These are phyloP conservation scores for Aplidium turbinatum DNA, from an alignment of 23 tunicate genomes.

Conservation along the genomic window DNA sequence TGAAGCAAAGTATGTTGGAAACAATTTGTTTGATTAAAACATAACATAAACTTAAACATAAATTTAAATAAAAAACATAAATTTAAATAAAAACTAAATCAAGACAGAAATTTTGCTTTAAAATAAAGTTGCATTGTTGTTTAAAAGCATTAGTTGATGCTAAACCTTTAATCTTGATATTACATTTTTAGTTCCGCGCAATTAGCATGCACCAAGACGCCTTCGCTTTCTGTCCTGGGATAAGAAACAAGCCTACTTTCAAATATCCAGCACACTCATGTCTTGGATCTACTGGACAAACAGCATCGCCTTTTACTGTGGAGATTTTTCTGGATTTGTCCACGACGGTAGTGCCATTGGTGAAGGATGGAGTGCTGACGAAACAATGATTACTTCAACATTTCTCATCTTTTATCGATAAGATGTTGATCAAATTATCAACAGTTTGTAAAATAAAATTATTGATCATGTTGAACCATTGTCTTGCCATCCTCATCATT, in stretches of 20 bases:
- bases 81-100: too few relatives aligned
- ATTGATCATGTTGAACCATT: too few relatives aligned
- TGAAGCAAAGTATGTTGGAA: too few relatives aligned
- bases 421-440: background rate
- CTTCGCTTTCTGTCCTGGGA: conserved; percentile 22
- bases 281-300: conserved; percentile 16
- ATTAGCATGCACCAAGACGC: conserved; percentile 12
- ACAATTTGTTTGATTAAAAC: too few relatives aligned
- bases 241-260: background rate
- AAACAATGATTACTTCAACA: conserved; percentile 3
- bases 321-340: background rate
- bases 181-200: conserved; percentile 18
- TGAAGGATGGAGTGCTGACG: conserved; percentile 18
- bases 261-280: conserved; percentile 5
- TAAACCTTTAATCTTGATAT: too few relatives aligned
- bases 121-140: too few relatives aligned
- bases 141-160: too few relatives aligned
- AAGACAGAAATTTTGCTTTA: too few relatives aligned
- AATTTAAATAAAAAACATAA: too few relatives aligned
- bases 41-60: too few relatives aligned
- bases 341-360: background rate
- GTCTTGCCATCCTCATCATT: too few relatives aligned
- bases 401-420: conserved; percentile 28
- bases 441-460: too few relatives aligned
- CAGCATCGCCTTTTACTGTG: background rate